phyloP scores from a whole-genome alignment of 2,797 vertebrate species.

The Sphenopsis melanotis region DNA sequence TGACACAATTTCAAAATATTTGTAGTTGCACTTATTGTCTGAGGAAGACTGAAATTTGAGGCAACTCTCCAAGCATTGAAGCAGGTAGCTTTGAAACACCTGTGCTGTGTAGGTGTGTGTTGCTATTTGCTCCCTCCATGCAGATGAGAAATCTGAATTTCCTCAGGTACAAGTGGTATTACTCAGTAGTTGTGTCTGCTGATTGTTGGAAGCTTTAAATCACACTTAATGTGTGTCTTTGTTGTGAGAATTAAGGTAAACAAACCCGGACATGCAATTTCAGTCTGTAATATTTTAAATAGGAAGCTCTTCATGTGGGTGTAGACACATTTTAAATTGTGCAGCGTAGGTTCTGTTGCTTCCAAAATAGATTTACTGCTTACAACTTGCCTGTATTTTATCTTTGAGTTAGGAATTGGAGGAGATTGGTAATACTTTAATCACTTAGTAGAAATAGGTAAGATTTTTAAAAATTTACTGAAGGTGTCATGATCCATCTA shows the following conservation, averaged over 20 bases:
- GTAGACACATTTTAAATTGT: background rate
- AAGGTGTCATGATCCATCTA: background rate
- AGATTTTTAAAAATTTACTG: background rate
- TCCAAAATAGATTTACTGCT: background rate
- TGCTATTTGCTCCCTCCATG: background rate
- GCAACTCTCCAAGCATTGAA: background rate
- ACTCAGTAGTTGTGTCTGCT: background rate
- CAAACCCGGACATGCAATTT: background rate
- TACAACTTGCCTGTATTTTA: background rate
- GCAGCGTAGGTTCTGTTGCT: background rate
- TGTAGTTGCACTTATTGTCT: slow-evolving; percentile 26
- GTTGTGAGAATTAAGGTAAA: background rate
- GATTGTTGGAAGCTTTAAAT: background rate
- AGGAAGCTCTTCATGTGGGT: background rate
- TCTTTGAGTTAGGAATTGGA: background rate
- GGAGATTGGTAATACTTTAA: background rate
- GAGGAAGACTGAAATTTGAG: slow-evolving; percentile 25
- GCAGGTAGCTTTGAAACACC: background rate
- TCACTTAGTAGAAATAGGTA: background rate
- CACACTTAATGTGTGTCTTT: background rate
- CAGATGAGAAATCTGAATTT: background rate
- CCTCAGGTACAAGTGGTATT: background rate
- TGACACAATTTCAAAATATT: background rate
- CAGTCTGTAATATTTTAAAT: background rate
- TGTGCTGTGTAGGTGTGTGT: background rate